Percentiles rank a stretch among this genome's conserved stretches.
Conservation (phyloP, 2,797 vertebrate species). For the Hemitrygon akajei region DNA sequence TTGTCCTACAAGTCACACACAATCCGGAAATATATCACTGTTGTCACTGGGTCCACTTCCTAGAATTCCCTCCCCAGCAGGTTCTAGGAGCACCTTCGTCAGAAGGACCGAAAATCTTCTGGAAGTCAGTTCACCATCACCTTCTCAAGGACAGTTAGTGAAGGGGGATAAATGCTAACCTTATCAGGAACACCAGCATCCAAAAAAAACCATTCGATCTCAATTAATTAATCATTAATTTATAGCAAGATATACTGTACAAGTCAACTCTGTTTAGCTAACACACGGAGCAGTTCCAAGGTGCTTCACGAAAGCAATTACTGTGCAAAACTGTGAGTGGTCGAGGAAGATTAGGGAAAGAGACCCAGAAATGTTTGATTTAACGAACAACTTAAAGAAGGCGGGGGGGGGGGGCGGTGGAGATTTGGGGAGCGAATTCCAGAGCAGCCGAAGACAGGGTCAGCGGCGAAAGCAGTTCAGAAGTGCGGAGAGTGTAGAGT, state of each 20-base stretch:
- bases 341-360: not conserved
- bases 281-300: not conserved
- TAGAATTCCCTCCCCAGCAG: too few relatives aligned
- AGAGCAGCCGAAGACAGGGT: not conserved
- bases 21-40: too few relatives aligned
- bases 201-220: too few relatives aligned
- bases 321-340: not conserved
- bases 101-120: not conserved
- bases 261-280: too few relatives aligned
- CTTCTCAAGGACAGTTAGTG: not conserved
- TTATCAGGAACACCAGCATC: not conserved
- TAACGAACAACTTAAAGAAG: not conserved
- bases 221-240: too few relatives aligned
- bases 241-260: too few relatives aligned
- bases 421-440: not conserved
- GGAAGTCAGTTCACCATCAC: not conserved
- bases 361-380: not conserved
- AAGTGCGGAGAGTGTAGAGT: not conserved
- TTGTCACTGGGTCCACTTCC: too few relatives aligned
- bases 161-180: not conserved
- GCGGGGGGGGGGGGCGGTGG: not conserved
- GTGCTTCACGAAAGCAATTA: not conserved
- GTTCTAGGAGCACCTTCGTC: too few relatives aligned
- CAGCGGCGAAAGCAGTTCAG: not conserved
- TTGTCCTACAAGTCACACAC: too few relatives aligned